Base-by-base conservation (phyloP, 2,888 invertebrate species). In the Cerceris ruficornis region DNA sequence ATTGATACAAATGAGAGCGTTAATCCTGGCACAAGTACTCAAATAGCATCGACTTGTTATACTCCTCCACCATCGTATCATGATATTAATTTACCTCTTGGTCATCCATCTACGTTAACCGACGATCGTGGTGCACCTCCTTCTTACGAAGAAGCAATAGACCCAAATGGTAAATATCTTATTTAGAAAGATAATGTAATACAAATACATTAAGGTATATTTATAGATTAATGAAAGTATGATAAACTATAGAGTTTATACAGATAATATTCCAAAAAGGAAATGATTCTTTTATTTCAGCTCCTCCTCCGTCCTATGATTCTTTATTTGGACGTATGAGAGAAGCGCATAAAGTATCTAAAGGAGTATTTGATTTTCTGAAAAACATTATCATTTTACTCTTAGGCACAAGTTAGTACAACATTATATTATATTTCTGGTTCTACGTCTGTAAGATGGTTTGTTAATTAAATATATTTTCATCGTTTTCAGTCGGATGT, bases 221-320 rank as follows among this genome's bases (percentile, higher is more conserved):
- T 50, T 17, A 13, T 5, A 50, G 17, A 28, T 28, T 28, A 28
- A 28, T 17, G n/a, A 65, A n/a, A 65, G 2, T 28, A 28, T 28
- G 28, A 28, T 28, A 28, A 28, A 28, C 28, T 28, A 6, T n/a
- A 50, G n/a, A 9, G 6, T 28, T 46, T 46, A 7, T 39, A 0
- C 41, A 14, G 8, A 17, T 9, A 28, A 0, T 1, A n/a, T 8
- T 1, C 59, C 6, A 7, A 60, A 68, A 9, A 43, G 28, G 8
- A 11, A 7, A 64, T 28, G 58, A 11, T 52, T 43, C 65, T 15
- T 74, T n/a, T 61, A 42, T 75, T 79, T 71, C 87, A 94, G 94
- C 94, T 80, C 95, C 95, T 52, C 95, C 95, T 4, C 95, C 95
- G 7, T 94, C 95, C 0, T 95, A 95, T 86, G 95, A 95, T 86